Evolutionary conservation across 2,888 invertebrate genomes (phyloP).

Genomic region (Sympetrum striolatum): DNA sequence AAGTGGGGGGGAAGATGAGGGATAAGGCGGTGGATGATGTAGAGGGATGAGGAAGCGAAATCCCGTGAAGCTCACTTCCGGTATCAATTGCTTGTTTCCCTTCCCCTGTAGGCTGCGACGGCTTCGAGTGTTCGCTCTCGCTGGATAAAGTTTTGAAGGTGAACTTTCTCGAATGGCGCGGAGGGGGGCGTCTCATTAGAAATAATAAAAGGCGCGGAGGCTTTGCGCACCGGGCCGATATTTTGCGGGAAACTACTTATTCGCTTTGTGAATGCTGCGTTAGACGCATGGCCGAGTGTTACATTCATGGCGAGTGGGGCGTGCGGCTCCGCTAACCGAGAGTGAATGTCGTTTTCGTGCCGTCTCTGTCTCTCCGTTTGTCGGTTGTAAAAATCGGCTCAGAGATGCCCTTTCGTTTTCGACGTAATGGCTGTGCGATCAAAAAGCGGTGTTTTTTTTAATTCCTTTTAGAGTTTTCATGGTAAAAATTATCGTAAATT

Average conservation of each 20-base stretch:
- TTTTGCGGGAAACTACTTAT: neutral
- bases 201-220: neutral
- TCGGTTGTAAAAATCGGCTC: too few relatives aligned
- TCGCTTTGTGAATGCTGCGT: neutral
- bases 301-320: too few relatives aligned
- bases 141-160: neutral
- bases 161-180: neutral
- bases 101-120: neutral
- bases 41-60: conserved; percentile 6
- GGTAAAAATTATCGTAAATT: too few relatives aligned
- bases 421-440: too few relatives aligned
- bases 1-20: neutral
- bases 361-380: too few relatives aligned
- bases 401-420: too few relatives aligned
- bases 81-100: neutral
- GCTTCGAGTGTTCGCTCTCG: neutral
- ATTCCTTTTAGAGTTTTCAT: too few relatives aligned
- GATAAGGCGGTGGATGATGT: neutral
- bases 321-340: too few relatives aligned
- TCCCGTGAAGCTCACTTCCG: neutral
- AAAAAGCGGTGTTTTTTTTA: too few relatives aligned
- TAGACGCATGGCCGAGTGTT: neutral
- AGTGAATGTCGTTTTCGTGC: too few relatives aligned
- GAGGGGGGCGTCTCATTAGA: neutral
- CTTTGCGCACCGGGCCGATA: neutral